A percentile compares a stretch with the other conserved stretches of the same genome.
Evolutionary conservation across 2,113 vertebrate species (phyloP).

Genomic region (Apodemus speciosus): DNA sequence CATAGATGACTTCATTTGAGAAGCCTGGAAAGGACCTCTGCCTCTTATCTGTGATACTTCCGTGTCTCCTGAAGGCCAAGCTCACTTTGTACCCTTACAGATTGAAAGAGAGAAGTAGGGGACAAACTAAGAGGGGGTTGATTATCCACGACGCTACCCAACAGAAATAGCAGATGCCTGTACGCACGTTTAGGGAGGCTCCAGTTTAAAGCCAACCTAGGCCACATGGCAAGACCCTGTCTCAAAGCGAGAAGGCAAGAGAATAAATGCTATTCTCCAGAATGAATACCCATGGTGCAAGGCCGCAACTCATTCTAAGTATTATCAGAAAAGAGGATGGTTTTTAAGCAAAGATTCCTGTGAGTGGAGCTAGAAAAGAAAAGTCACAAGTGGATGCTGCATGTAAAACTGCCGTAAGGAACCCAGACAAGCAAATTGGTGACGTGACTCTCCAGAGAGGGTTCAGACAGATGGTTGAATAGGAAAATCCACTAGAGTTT

Average conservation of each 20-base stretch:
- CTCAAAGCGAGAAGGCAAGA: not conserved
- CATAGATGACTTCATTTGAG: not conserved
- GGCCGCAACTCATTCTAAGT: not conserved
- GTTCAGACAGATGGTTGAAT: not conserved
- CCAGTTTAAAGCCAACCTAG: not conserved
- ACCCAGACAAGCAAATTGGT: not conserved
- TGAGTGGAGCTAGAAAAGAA: not conserved
- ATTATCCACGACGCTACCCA: not conserved
- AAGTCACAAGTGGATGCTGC: not conserved
- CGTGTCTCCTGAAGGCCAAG: not conserved
- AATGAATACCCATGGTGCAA: not conserved
- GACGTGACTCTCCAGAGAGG: not conserved
- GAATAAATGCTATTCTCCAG: not conserved
- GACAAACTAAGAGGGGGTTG: not conserved
- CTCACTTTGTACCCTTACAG: not conserved
- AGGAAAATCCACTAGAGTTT: not conserved
- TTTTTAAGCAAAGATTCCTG: not conserved
- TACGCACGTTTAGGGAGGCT: not conserved
- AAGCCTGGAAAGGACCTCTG: not conserved
- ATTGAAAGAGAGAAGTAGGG: not conserved
- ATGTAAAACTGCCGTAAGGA: not conserved
- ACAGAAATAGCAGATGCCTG: not conserved
- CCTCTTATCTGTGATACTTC: not conserved
- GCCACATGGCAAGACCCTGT: not conserved
- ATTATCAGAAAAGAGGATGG: not conserved